phyloP scores from a whole-genome alignment of 2,113 vertebrate species.

The Neogale vison region DNA sequence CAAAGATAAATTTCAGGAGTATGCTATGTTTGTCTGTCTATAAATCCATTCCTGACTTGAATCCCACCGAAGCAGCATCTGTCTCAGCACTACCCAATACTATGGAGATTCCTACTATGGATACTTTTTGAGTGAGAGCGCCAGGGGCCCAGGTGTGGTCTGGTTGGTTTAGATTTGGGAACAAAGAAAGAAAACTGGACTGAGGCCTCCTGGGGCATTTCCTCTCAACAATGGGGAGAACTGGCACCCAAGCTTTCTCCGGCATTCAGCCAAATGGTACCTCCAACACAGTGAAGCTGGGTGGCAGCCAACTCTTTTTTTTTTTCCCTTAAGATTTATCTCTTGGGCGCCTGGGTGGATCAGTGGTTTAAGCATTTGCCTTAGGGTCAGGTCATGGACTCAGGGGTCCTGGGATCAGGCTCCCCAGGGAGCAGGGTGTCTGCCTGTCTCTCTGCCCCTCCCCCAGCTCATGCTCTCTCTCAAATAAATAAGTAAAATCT shows the following conservation, averaged over 20 bases:
- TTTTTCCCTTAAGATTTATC: not conserved
- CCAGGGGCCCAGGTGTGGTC: not conserved
- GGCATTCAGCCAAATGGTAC: not conserved
- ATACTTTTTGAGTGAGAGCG: no score
- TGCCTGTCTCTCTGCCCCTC: no score
- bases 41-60: not conserved
- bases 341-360: not conserved
- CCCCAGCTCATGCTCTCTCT: no score
- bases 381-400: no score
- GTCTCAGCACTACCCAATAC: no score
- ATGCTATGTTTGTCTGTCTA: no score
- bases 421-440: no score
- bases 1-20: not conserved
- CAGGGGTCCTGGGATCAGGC: no score
- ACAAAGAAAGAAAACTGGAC: not conserved
- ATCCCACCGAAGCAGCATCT: not conserved
- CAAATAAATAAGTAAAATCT: no score
- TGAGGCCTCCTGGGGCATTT: not conserved
- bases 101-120: accelerated
- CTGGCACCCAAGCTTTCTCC: accelerated
- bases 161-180: not conserved
- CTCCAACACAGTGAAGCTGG: not conserved
- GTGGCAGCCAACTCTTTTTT: not conserved
- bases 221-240: not conserved
- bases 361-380: no score